These are phyloP conservation scores for Hemitrygon akajei DNA, from an alignment of 2,797 vertebrate genomes.

Conservation along the genomic window DNA sequence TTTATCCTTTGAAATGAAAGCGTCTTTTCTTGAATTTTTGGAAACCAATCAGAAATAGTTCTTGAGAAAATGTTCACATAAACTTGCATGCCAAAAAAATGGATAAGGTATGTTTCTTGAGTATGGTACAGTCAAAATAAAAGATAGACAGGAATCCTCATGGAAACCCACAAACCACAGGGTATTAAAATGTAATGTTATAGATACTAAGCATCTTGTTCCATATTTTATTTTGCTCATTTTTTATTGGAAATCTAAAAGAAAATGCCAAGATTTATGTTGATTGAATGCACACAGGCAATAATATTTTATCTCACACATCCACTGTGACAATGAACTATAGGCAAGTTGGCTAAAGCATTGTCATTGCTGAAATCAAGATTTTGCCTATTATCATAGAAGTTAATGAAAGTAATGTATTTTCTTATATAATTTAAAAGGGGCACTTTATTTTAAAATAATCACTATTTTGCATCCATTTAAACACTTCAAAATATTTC, in stretches of 20 bases:
- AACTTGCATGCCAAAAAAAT: neutral
- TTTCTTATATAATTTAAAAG: neutral
- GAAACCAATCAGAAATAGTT: neutral
- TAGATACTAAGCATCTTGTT: neutral
- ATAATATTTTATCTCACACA: neutral
- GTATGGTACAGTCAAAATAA: constrained; percentile 1
- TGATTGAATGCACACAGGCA: neutral
- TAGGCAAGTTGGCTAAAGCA: neutral
- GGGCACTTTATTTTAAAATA: neutral
- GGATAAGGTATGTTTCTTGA: constrained; percentile 5
- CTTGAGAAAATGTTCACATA: neutral
- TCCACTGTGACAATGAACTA: neutral
- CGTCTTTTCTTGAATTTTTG: neutral
- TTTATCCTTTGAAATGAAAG: too few species aligned
- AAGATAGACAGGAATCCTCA: neutral
- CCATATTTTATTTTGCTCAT: neutral
- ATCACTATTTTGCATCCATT: neutral
- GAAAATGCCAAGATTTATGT: neutral
- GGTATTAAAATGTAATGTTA: neutral
- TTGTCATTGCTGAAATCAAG: neutral
- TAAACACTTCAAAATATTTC: neutral
- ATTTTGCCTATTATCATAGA: neutral
- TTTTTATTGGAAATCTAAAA: constrained; percentile 22
- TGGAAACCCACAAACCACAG: neutral
- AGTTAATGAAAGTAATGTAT: neutral